Conservation (phyloP, 2,113 vertebrate species). For the Tetrao urogallus region DNA sequence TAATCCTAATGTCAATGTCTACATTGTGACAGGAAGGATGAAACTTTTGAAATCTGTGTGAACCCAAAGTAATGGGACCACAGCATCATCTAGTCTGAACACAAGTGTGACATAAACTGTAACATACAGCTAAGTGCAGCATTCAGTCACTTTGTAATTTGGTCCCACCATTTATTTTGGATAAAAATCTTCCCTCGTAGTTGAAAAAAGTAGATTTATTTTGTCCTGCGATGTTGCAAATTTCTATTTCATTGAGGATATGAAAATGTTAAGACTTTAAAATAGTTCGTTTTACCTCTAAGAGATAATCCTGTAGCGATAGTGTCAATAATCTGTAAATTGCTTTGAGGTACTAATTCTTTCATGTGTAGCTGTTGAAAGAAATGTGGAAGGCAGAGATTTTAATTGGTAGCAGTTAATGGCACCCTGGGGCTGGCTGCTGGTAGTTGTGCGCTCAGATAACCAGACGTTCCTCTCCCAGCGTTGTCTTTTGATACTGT, state of each 20-base stretch:
- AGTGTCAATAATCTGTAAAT: not conserved
- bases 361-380: not conserved
- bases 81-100: not conserved
- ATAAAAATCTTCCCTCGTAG: not conserved
- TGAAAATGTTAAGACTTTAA: not conserved
- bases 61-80: not conserved
- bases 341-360: not conserved
- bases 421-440: not conserved
- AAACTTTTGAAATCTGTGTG: not conserved
- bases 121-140: not conserved
- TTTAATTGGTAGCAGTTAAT: slow-evolving; percentile 5
- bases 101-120: not conserved
- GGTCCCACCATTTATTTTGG: not conserved
- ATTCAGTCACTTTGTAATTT: not conserved
- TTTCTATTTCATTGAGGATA: not conserved
- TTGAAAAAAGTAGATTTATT: not conserved
- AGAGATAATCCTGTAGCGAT: not conserved
- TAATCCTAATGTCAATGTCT: not conserved
- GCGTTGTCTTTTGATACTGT: not conserved
- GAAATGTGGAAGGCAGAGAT: not conserved
- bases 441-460: not conserved
- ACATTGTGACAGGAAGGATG: not conserved
- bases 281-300: not conserved
- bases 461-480: not conserved
- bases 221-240: not conserved